Evolutionary conservation across 2,888 invertebrate species (phyloP), one percentile per base, ranked within the genome.

Genomic region (Sisyra nigra): DNA sequence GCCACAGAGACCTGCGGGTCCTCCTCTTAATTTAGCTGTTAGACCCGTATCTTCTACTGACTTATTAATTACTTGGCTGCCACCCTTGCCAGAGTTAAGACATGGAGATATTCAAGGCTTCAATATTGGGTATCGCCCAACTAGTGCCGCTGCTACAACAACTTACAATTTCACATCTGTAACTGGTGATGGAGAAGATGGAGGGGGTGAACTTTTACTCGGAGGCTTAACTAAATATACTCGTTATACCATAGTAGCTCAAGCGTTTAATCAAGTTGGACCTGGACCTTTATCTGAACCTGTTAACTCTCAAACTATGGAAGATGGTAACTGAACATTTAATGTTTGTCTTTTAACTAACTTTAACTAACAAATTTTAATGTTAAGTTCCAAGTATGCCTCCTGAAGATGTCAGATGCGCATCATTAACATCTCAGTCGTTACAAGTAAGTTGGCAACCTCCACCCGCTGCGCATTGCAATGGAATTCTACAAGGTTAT

Each of bases 391-490:
- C 86, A 35, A 81, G 80, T 54, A 72, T 74, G 55, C 71, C 84
- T n/a, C 85, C 85, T 1, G 77, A 79, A 57, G 80, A 80, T 54
- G 76, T 86, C 11, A 70, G 81, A 46, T 85, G 85, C 54, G 75
- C 76, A 1, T 74, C 83, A 1, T 59, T 83, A 37, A 77, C 80
- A 18, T 81, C 85, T 0, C 79, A 81, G 54, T 80, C 80, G 6
- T 63, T 86, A 44, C 80, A 82, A 64, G 74, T 86, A 14, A 76
- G 80, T 40, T 86, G 86, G 86, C 79, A 82, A 49, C 80, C 82
- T 10, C 80, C 84, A 1, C 76, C 82, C 32, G 71, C 72, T 30
- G 71, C 74, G 49, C 75, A 81, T 46, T 74, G 77, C 45, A 82
- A 85, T 53, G 86, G 86, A 3, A 68, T 83, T 40, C 66, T 86